Percentiles rank a stretch among this genome's conserved stretches.
These are phyloP conservation scores for Plectropomus leopardus DNA, from an alignment of 2,113 vertebrate genomes.

Conservation along the genomic window DNA sequence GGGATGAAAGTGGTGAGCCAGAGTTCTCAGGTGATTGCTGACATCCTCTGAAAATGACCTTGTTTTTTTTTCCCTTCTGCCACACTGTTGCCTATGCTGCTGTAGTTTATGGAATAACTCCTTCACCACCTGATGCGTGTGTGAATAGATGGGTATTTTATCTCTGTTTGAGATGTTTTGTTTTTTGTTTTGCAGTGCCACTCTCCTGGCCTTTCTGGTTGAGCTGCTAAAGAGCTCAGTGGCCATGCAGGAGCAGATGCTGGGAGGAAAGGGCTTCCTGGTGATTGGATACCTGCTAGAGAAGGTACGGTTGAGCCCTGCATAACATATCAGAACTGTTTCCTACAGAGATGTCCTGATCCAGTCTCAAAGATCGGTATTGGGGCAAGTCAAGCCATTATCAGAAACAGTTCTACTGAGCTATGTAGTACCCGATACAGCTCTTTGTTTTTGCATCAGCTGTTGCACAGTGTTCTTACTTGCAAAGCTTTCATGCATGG, in stretches of 20 bases:
- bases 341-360: too few relatives aligned
- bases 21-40: slow-evolving; percentile 62
- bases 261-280: slow-evolving; percentile 96
- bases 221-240: slow-evolving; percentile 97
- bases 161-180: not conserved
- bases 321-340: not conserved
- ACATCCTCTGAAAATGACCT: slow-evolving; percentile 70
- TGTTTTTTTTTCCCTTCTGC: slow-evolving; percentile 11
- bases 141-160: slow-evolving; percentile 27
- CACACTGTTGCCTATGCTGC: slow-evolving; percentile 10
- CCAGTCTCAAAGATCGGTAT: too few relatives aligned
- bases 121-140: slow-evolving; percentile 8
- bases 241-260: slow-evolving; percentile 99
- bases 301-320: slow-evolving; percentile 86
- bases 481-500: too few relatives aligned
- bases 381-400: too few relatives aligned
- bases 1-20: slow-evolving; percentile 50
- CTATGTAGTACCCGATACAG: too few relatives aligned
- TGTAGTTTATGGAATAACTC: slow-evolving; percentile 25
- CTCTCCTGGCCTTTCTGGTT: slow-evolving; percentile 94
- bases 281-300: slow-evolving; percentile 97
- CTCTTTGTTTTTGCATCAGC: too few relatives aligned
- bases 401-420: too few relatives aligned
- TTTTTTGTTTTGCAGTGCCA: slow-evolving; percentile 87
- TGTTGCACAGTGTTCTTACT: too few relatives aligned